Evolutionary conservation across 1,140 invertebrate genomes (phyloP), one percentile per base, ranked within the genome.

Genomic region (Lasioglossum albipes): DNA sequence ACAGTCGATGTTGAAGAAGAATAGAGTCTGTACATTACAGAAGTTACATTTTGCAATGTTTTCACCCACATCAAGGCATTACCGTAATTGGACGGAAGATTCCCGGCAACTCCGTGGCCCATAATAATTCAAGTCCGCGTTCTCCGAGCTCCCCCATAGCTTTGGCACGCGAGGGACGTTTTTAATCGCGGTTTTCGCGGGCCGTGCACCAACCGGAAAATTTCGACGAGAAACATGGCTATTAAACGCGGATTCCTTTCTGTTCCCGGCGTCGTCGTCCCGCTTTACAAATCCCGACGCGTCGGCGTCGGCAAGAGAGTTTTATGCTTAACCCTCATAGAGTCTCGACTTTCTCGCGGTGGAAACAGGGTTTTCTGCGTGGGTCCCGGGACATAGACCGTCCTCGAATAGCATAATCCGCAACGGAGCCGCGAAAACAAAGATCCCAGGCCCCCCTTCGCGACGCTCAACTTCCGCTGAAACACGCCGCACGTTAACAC

Each of bases 241-340:
- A 76, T 76, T 76, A 76, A 57, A 69, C 57, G 45, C 41, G 61
- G 41, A 79, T 79, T 73, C 36, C 45, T 78, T 71, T 52, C 16
- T 61, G 22, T 69, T 49, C 45, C 45, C 36, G 36, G 36, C 36
- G 36, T 36, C 3, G 36, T 3, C 36, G 36, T 36, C 0, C 36
- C 45, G 22, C 36, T 83, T 69, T 62, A 49, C 45, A 67, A 66
- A 66, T 9, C 82, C 52, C 62, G 68, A 13, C 45, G 45, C 73
- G 16, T 36, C 49, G 45, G 75, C 59, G 61, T 61, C 45, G 45
- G 45, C 45, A 49, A 49, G 45, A 49, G 45, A 12, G 45, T 49
- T 49, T 49, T 49, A 49, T 13, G 12, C 45, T 49, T 0, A 13
- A 10, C 45, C 45, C 13, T 13, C 10, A 13, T 13, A 49, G 10